phyloP scores from a whole-genome alignment of 2,888 invertebrate species.

The Spilosoma lubricipeda region DNA sequence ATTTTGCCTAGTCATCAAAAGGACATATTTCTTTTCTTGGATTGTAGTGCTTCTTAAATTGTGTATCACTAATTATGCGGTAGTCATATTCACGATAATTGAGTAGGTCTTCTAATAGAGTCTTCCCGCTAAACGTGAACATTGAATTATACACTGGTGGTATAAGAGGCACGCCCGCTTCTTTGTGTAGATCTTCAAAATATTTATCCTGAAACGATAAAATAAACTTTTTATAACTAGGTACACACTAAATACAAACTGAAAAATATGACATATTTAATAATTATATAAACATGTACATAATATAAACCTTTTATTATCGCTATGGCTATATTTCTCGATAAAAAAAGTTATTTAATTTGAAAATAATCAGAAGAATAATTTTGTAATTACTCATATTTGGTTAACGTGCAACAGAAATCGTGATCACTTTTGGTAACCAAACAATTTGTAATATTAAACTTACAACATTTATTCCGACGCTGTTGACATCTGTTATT shows the following conservation, averaged over 20 bases:
- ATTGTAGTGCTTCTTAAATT: conserved; percentile 1
- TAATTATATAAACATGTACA: too few species aligned
- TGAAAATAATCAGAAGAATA: too few species aligned
- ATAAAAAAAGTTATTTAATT: too few species aligned
- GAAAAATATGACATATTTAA: too few species aligned
- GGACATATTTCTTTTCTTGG: conserved; percentile 8
- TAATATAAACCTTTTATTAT: too few species aligned
- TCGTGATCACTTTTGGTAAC: background rate
- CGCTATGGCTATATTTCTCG: too few species aligned
- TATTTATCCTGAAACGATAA: conserved; percentile 4
- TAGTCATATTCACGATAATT: conserved; percentile 10
- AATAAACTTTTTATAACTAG: background rate
- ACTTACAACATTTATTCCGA: conserved; percentile 69
- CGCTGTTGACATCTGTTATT: conserved; percentile 73
- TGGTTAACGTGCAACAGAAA: too few species aligned
- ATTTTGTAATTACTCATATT: too few species aligned
- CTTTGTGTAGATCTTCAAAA: conserved; percentile 6
- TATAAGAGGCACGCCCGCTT: background rate
- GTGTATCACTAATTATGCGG: conserved; percentile 3
- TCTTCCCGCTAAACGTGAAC: background rate
- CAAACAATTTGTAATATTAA: background rate
- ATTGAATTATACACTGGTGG: conserved; percentile 1
- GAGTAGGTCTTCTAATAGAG: conserved; percentile 1
- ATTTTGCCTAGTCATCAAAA: background rate
- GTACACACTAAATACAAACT: too few species aligned